Base-by-base conservation (phyloP, 2,888 invertebrate genomes). In the Cybosia mesomella region DNA sequence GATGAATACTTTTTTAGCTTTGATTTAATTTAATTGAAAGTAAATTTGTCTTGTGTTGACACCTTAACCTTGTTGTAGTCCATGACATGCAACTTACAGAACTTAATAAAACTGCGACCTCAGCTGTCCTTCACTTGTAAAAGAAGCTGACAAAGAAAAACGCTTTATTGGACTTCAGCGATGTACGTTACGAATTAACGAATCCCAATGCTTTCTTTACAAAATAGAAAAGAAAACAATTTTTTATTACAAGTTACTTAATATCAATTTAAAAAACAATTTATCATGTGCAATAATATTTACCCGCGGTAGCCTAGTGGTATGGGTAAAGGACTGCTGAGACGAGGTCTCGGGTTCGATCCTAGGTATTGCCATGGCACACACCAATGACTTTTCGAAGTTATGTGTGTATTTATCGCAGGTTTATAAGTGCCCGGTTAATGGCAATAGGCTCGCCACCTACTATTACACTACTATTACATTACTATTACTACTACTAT, bases 161-260 rank as follows among this genome's bases (percentile, higher is more conserved):
- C 43, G 28, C 28, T 64, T 64, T 8, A 64, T 64, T 64, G 39
- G 15, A 58, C 43, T 64, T 57, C n/a, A 64, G 43, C 43, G 39
- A 43, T 57, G 39, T n/a, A n/a, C 24, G 43, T 57, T 21, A 55
- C 60, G 63, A 75, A 77, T 76, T 75, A 77, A 73, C 43, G 63
- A 61, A 67, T 73, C 71, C 58, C 59, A 58, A 18, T 32, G 5
- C 22, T 39, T 39, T 13, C 39, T 43, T n/a, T 15, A 9, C n/a
- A 9, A 49, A 49, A 54, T 66, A 72, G 3, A n/a, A 53, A 54
- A 57, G 32, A 39, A 71, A 72, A 78, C 76, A 68, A 78, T 76
- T 73, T 63, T 73, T 70, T 58, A 65, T 49, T 68, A 68, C 28
- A 58, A 43, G 68, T 72, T 67, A 28, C 5, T 5, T 28, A 69